A percentile compares a stretch with the other conserved stretches of the same genome.
Conservation (phyloP, 2,797 vertebrate genomes). For the Premnoplex brunnescens region DNA sequence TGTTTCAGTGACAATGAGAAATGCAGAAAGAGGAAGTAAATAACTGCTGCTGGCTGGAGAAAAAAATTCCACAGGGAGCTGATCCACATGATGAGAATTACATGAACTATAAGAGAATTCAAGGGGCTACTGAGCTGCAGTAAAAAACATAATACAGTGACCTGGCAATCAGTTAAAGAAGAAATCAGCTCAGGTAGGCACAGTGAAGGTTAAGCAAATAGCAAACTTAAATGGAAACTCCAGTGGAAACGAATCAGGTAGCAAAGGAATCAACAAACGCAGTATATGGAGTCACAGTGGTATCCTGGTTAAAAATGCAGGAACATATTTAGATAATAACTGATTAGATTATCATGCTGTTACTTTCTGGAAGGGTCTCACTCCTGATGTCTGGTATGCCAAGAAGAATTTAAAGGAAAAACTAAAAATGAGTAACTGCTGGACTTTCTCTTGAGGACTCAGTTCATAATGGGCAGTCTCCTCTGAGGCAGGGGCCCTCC, state of each 20-base stretch:
- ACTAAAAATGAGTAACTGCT: background rate
- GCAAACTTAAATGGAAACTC: slow-evolving; percentile 49
- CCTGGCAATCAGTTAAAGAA: slow-evolving; percentile 28
- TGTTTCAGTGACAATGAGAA: slow-evolving; percentile 55
- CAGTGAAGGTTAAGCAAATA: slow-evolving; percentile 64
- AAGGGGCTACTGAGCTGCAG: slow-evolving; percentile 52
- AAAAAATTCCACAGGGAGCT: slow-evolving; percentile 33
- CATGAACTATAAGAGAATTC: slow-evolving; percentile 48
- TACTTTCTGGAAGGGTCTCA: background rate
- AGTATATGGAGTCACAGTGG: background rate
- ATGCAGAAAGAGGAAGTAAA: slow-evolving; percentile 62
- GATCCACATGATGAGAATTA: slow-evolving; percentile 42
- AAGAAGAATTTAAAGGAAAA: background rate
- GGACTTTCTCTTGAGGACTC: background rate
- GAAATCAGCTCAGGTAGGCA: slow-evolving; percentile 36
- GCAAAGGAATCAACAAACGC: background rate
- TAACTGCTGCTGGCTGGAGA: slow-evolving; percentile 43
- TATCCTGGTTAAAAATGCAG: background rate
- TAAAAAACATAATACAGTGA: slow-evolving; percentile 47
- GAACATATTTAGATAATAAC: background rate
- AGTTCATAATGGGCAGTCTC: background rate
- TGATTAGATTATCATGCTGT: background rate
- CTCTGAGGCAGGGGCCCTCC: rapidly evolving
- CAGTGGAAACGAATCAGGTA: background rate
- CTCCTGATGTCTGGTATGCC: background rate